A percentile compares a stretch with the other conserved stretches of the same genome.
These are phyloP conservation scores for Proisotoma minuta DNA, from an alignment of 2,888 invertebrate genomes.

Conservation along the genomic window DNA sequence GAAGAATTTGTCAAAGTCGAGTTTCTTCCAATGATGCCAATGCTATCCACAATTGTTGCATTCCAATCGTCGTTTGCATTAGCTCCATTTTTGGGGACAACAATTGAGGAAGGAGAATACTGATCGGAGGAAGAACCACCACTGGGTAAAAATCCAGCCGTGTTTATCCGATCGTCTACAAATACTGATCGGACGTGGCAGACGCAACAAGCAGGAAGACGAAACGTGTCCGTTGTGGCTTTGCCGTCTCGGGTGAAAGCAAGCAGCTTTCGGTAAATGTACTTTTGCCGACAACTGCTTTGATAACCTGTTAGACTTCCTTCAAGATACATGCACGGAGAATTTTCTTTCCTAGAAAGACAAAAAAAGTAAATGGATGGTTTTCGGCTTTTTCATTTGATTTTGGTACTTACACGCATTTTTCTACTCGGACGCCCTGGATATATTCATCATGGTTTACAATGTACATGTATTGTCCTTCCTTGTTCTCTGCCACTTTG, in stretches of 20 bases:
- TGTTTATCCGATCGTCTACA: conserved; percentile 43
- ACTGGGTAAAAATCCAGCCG: not conserved
- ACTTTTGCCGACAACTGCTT: conserved; percentile 60
- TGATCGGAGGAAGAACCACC: not conserved
- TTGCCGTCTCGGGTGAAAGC: conserved; percentile 53
- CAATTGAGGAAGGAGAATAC: not conserved
- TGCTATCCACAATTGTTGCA: not conserved
- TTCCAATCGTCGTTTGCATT: not conserved
- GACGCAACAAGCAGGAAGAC: conserved; percentile 70
- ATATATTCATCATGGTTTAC: conserved; percentile 63
- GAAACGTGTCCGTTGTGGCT: conserved; percentile 46
- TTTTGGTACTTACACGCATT: conserved; percentile 62
- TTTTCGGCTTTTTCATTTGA: not conserved
- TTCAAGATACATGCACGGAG: conserved; percentile 55
- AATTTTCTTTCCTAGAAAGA: conserved; percentile 47
- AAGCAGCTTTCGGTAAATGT: conserved; percentile 56
- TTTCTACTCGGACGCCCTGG: conserved; percentile 70
- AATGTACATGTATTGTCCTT: conserved; percentile 65
- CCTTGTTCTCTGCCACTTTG: conserved; percentile 58
- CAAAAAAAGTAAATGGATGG: conserved; percentile 2
- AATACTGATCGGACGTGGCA: conserved; percentile 55
- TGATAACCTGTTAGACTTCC: conserved; percentile 54
- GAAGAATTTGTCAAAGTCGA: not conserved
- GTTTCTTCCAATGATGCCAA: not conserved
- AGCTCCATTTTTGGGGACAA: not conserved